phyloP scores from a whole-genome alignment of 2,888 invertebrate species.

The Drosophila melanosoma region DNA sequence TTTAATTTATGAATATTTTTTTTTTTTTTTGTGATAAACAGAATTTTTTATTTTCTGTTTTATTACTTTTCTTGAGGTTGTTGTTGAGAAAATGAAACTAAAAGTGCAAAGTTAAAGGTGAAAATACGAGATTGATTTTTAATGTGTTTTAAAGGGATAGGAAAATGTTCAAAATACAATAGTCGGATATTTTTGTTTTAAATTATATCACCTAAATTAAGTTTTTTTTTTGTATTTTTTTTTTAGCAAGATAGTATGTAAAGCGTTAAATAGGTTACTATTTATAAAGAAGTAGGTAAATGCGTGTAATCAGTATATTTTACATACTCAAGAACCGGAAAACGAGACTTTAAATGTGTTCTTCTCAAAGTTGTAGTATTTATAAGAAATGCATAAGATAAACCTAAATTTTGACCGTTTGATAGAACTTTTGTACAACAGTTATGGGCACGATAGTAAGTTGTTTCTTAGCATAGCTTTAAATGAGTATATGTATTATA shows the following conservation, averaged over 20 bases:
- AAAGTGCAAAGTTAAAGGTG: slow-evolving; percentile 78
- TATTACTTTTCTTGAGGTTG: slow-evolving; percentile 43
- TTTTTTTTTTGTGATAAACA: slow-evolving; percentile 20
- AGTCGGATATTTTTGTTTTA: slow-evolving; percentile 10
- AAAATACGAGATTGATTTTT: slow-evolving; percentile 45
- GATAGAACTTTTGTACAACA: slow-evolving; percentile 12
- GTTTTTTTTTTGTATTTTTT: slow-evolving; percentile 9
- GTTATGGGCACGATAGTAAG: slow-evolving; percentile 6
- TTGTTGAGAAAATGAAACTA: slow-evolving; percentile 71
- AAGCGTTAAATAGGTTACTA: slow-evolving; percentile 53
- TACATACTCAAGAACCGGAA: slow-evolving; percentile 39
- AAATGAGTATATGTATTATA: slow-evolving; percentile 16
- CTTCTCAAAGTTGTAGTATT: slow-evolving; percentile 21
- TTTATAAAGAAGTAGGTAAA: slow-evolving; percentile 39
- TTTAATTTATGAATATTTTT: slow-evolving; percentile 21
- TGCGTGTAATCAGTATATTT: slow-evolving; percentile 41
- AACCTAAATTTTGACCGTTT: not conserved
- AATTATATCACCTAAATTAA: slow-evolving; percentile 35
- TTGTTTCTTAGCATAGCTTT: slow-evolving; percentile 32
- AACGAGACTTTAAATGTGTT: slow-evolving; percentile 29
- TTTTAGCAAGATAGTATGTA: slow-evolving; percentile 38
- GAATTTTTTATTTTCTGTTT: slow-evolving; percentile 8
- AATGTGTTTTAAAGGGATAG: slow-evolving; percentile 35
- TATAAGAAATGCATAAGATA: slow-evolving; percentile 32
- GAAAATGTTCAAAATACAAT: slow-evolving; percentile 55